phyloP scores from a whole-genome alignment of 1,140 invertebrate genomes.

The Galleria mellonella region DNA sequence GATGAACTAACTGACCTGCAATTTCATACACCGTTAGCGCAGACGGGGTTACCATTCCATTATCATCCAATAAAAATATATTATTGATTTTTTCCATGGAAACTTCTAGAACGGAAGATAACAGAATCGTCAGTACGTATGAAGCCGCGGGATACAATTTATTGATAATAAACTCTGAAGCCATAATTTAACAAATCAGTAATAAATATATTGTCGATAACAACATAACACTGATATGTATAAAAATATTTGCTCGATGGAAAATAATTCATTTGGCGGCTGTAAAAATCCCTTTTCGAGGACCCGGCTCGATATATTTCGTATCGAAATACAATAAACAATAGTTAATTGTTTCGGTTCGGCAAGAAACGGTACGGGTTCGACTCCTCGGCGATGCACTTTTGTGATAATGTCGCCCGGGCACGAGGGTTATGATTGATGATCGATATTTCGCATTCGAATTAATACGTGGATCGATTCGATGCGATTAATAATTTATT shows the following conservation, averaged over 20 bases:
- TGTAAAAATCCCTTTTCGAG: constrained; percentile 44
- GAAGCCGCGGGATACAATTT: background rate
- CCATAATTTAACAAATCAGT: no score
- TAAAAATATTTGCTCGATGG: constrained; percentile 25
- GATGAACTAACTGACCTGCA: no score
- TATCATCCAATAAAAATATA: no score
- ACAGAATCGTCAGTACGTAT: constrained; percentile 25
- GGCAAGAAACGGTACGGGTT: constrained; percentile 13
- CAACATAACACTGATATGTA: constrained; percentile 5
- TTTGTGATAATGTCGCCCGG: constrained; percentile 39
- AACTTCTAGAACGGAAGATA: no score
- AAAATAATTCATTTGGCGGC: constrained; percentile 30
- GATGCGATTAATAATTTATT: constrained; percentile 46
- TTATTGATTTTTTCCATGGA: no score
- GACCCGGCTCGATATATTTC: constrained; percentile 34
- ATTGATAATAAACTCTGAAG: no score
- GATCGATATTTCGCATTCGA: constrained; percentile 37
- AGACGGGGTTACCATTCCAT: no score
- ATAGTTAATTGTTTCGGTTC: constrained; percentile 52
- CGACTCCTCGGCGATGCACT: constrained; percentile 19
- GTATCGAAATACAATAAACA: constrained; percentile 50
- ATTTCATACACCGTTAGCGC: no score
- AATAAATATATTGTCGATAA: no score
- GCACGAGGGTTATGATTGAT: constrained; percentile 56
- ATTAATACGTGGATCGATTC: constrained; percentile 55